A percentile compares a stretch with the other conserved stretches of the same genome.
Evolutionary conservation across 2,113 vertebrate genomes (phyloP).

Genomic region (Phasianus colchicus): DNA sequence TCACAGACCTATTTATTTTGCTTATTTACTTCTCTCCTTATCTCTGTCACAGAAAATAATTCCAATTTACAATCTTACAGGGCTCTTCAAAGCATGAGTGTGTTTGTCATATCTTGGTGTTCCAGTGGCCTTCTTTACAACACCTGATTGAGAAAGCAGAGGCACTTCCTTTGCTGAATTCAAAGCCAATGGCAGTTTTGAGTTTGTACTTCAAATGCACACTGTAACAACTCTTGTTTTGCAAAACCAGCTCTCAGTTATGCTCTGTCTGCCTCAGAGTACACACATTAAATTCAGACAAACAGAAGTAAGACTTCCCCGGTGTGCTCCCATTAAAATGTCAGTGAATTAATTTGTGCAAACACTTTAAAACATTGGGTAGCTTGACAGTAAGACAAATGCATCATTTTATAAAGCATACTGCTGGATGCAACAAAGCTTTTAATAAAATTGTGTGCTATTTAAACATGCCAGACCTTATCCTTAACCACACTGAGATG

Average conservation of each 20-base stretch:
- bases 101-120: neutral
- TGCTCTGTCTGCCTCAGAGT: neutral
- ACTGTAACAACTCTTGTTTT: neutral
- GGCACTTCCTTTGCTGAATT: neutral
- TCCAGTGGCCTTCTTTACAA: neutral
- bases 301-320: neutral
- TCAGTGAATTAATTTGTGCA: conserved; percentile 27
- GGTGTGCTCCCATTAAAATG: conserved; percentile 21
- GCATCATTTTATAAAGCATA: conserved; percentile 20
- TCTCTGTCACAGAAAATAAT: neutral
- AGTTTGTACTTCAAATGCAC: neutral
- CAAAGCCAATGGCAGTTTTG: neutral
- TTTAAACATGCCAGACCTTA: conserved; percentile 42
- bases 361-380: neutral
- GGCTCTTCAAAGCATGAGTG: neutral
- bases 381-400: conserved; percentile 25
- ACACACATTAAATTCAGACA: neutral
- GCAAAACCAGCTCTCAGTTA: neutral
- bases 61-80: neutral
- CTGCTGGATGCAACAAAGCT: conserved; percentile 16
- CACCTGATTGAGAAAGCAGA: neutral
- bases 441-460: conserved; percentile 16
- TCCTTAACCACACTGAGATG: neutral
- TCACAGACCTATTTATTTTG: neutral
- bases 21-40: conserved; percentile 3